A percentile compares a stretch with the other conserved stretches of the same genome.
These are phyloP conservation scores for Labia minor DNA, from an alignment of 2,888 invertebrate species.

Conservation along the genomic window DNA sequence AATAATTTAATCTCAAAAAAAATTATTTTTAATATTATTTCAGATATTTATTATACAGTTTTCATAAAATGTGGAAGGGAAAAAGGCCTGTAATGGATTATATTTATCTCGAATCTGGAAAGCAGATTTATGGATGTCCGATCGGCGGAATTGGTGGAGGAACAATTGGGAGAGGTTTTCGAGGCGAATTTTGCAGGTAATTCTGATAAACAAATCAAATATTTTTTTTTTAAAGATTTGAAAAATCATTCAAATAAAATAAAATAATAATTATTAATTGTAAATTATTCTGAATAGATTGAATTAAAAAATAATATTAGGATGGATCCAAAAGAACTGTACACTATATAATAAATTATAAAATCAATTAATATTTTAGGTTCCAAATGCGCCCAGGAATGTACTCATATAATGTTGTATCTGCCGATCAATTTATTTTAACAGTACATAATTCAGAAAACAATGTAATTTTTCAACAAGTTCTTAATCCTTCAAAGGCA, in stretches of 20 bases:
- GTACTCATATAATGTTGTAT: slow-evolving; percentile 72
- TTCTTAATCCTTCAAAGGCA: slow-evolving; percentile 37
- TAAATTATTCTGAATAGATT: no score
- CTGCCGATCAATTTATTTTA: slow-evolving; percentile 83
- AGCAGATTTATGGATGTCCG: slow-evolving; percentile 79
- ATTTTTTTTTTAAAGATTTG: not conserved
- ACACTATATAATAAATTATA: no score
- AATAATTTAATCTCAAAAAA: no score
- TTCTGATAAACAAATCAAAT: no score
- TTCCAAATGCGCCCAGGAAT: slow-evolving; percentile 76
- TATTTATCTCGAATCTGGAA: slow-evolving; percentile 54
- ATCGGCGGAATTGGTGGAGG: slow-evolving; percentile 72
- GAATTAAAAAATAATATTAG: no score
- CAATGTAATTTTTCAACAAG: slow-evolving; percentile 64
- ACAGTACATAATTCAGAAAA: slow-evolving; percentile 61
- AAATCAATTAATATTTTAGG: not conserved
- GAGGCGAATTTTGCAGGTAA: slow-evolving; percentile 85
- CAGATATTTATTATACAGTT: slow-evolving; percentile 63
- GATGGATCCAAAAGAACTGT: no score
- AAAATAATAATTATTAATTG: no score
- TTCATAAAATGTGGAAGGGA: slow-evolving; percentile 50
- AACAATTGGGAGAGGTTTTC: slow-evolving; percentile 81
- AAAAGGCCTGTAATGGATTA: slow-evolving; percentile 71
- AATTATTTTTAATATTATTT: no score
- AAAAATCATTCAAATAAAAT: not conserved